Conservation (phyloP, 2,888 invertebrate species). For the Acanthosepion esculentum region DNA sequence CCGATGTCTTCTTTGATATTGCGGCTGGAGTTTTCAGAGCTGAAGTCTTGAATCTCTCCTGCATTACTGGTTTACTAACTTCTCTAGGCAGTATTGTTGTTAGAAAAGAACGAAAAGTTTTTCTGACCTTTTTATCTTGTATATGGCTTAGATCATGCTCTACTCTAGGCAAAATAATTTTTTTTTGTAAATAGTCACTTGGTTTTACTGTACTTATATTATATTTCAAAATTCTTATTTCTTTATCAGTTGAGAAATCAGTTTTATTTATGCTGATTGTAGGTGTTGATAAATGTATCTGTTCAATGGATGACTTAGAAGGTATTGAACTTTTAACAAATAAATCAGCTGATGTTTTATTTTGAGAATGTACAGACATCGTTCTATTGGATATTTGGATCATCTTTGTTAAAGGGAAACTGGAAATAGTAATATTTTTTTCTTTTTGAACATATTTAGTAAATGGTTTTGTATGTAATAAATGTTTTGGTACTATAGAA, state of each 20-base stretch:
- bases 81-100: background rate
- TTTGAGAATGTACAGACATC: background rate
- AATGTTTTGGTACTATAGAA: slow-evolving; percentile 1
- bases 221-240: too few species aligned
- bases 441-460: background rate
- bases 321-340: background rate
- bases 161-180: background rate
- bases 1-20: background rate
- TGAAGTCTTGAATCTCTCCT: background rate
- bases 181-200: background rate
- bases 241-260: too few species aligned
- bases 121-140: background rate
- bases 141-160: background rate
- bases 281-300: background rate
- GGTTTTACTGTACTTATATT: background rate
- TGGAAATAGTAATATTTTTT: background rate
- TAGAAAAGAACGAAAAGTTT: background rate
- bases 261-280: background rate
- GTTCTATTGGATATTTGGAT: background rate
- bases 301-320: background rate
- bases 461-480: background rate
- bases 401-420: background rate
- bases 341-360: too few species aligned
- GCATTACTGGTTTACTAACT: background rate
- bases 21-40: background rate